A percentile compares a stretch with the other conserved stretches of the same genome.
These are phyloP conservation scores for Lampris incognitus DNA, from an alignment of 2,113 vertebrate species.

Conservation along the genomic window DNA sequence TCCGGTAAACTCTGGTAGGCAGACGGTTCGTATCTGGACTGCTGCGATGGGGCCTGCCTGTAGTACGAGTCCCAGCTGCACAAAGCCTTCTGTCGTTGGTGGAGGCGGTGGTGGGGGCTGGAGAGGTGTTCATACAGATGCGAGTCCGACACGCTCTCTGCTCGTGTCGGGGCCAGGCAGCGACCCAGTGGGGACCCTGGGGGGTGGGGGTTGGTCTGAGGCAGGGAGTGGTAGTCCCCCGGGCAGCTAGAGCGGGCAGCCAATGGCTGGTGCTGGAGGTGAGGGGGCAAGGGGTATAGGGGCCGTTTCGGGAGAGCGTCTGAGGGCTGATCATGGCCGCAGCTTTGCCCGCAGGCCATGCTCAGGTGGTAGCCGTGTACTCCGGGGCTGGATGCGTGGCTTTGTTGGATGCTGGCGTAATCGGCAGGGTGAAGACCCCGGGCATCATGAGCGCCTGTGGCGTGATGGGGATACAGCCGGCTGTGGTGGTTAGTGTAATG, in stretches of 20 bases:
- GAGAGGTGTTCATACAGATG: constrained; percentile 89
- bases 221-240: constrained; percentile 83
- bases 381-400: constrained; percentile 78
- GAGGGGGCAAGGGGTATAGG: constrained; percentile 86
- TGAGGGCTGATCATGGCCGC: constrained; percentile 86
- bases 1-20: constrained; percentile 92
- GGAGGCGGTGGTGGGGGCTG: constrained; percentile 85
- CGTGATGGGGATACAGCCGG: constrained; percentile 80
- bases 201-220: constrained; percentile 75
- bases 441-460: constrained; percentile 79
- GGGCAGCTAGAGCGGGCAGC: constrained; percentile 90
- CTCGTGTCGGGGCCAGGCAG: constrained; percentile 85
- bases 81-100: constrained; percentile 84
- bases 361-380: constrained; percentile 86
- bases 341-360: constrained; percentile 84
- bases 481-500: constrained; percentile 82
- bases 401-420: constrained; percentile 82
- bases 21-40: constrained; percentile 84
- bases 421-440: constrained; percentile 84
- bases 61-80: constrained; percentile 89
- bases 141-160: constrained; percentile 92
- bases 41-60: constrained; percentile 81
- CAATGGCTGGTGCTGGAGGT: constrained; percentile 86
- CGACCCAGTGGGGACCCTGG: constrained; percentile 86
- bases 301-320: constrained; percentile 88